phyloP scores from a whole-genome alignment of 2,113 vertebrate species.

The Narcine bancroftii region DNA sequence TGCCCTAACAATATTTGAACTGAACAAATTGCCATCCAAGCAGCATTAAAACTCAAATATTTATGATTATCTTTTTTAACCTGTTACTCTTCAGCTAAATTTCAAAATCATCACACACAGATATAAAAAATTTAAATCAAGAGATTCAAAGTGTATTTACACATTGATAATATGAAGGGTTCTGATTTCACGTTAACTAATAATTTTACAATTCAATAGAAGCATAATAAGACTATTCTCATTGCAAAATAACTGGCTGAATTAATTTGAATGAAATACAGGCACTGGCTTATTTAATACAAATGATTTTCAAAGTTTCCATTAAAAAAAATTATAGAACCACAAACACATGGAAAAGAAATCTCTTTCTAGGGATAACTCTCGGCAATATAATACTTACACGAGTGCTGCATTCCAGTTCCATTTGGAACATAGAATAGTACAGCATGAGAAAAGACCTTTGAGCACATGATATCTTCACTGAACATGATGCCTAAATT shows the following conservation, averaged over 20 bases:
- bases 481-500: too few species aligned
- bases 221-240: not conserved
- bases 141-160: not conserved
- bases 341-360: not conserved
- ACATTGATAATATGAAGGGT: not conserved
- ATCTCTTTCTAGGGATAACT: too few species aligned
- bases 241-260: not conserved
- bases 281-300: not conserved
- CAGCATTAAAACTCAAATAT: not conserved
- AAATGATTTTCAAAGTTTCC: not conserved
- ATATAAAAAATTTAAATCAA: not conserved
- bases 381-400: not conserved
- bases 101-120: not conserved
- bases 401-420: not conserved
- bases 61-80: not conserved
- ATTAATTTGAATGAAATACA: not conserved
- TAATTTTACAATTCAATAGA: not conserved
- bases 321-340: not conserved
- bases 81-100: not conserved
- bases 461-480: too few species aligned
- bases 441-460: too few species aligned
- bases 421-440: not conserved
- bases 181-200: not conserved
- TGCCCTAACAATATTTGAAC: not conserved
- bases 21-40: not conserved